Conservation (phyloP, 2,797 vertebrate species). For the Crenuchus spilurus region DNA sequence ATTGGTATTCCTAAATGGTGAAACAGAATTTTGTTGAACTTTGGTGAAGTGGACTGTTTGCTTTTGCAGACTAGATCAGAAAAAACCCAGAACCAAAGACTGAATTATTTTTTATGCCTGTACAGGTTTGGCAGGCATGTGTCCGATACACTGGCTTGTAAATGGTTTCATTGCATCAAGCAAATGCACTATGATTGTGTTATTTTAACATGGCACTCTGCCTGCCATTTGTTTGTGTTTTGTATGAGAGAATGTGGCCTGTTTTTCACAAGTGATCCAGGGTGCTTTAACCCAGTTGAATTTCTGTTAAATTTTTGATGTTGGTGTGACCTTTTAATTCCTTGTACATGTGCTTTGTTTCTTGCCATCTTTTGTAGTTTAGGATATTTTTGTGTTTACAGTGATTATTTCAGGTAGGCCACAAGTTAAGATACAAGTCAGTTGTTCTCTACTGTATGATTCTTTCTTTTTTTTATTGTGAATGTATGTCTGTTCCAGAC, state of each 20-base stretch:
- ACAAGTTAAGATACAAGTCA: no score
- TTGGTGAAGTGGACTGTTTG: neutral
- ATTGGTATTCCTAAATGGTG: neutral
- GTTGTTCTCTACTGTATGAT: neutral
- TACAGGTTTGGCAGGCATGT: neutral
- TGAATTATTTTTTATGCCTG: neutral
- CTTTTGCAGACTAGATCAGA: neutral
- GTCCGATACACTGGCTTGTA: neutral
- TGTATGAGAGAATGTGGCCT: neutral
- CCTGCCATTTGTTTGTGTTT: neutral
- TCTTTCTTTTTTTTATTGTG: neutral
- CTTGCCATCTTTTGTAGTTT: neutral
- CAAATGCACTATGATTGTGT: neutral
- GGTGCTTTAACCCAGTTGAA: neutral
- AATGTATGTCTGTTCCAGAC: neutral
- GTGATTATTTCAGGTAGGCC: neutral
- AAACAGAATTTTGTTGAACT: neutral
- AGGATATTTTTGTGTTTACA: conserved; percentile 1
- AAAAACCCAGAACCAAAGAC: conserved; percentile 5
- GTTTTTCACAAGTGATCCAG: neutral
- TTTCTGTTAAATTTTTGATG: neutral
- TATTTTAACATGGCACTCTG: neutral
- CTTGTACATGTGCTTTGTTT: neutral
- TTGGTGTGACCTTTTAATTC: no score
- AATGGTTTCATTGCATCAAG: neutral